Conservation (phyloP, 1,140 invertebrate species). For the Saccostrea glomerata region DNA sequence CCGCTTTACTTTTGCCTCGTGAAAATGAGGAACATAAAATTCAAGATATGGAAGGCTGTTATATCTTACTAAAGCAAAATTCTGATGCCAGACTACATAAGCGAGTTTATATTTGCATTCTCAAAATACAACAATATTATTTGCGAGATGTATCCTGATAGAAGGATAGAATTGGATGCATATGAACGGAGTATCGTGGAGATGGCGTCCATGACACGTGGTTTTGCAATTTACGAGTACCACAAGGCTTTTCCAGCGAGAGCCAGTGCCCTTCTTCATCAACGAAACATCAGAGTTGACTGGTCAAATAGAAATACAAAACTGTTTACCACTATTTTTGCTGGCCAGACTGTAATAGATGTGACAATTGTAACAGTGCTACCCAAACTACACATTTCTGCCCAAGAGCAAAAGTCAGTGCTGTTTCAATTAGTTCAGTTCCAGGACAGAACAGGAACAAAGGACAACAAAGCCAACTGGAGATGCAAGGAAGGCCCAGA, state of each 20-base stretch:
- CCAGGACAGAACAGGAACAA: not conserved
- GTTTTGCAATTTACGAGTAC: slow-evolving; percentile 48
- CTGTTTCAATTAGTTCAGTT: too few relatives aligned
- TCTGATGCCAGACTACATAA: too few relatives aligned
- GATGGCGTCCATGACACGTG: not conserved
- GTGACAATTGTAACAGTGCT: too few relatives aligned
- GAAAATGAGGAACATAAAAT: slow-evolving; percentile 1
- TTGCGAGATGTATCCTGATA: slow-evolving; percentile 39
- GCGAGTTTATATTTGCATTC: too few relatives aligned
- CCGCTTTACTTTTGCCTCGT: not conserved
- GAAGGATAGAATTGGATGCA: slow-evolving; percentile 43
- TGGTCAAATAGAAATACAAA: too few relatives aligned
- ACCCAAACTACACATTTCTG: too few relatives aligned
- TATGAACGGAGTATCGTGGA: slow-evolving; percentile 52
- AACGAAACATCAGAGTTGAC: slow-evolving; percentile 2
- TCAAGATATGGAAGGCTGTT: not conserved
- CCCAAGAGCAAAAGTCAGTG: too few relatives aligned
- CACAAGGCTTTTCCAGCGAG: slow-evolving; percentile 40
- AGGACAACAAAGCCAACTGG: not conserved
- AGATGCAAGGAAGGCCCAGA: not conserved
- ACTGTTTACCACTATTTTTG: too few relatives aligned
- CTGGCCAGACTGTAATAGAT: too few relatives aligned
- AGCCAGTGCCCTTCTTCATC: slow-evolving; percentile 39
- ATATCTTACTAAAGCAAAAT: too few relatives aligned
- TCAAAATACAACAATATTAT: slow-evolving; percentile 56